Evolutionary conservation across 1,140 invertebrate genomes (phyloP).

Genomic region (Scaptomyza hsui): DNA sequence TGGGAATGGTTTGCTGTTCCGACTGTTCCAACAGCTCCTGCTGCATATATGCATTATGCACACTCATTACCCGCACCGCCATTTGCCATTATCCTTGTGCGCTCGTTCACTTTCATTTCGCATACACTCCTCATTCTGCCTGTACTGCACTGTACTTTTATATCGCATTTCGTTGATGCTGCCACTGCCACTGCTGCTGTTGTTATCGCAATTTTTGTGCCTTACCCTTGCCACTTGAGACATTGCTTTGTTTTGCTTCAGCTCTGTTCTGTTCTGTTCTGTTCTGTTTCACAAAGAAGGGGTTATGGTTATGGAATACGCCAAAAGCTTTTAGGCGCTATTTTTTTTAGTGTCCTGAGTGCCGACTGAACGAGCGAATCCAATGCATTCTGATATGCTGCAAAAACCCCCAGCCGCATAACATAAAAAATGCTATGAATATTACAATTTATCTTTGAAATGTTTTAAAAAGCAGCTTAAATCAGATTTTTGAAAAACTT

Average conservation of each 20-base stretch:
- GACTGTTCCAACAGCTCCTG: conserved; percentile 37
- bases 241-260: conserved; percentile 75
- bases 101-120: conserved; percentile 81
- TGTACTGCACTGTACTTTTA: conserved; percentile 44
- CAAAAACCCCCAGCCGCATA: conserved; percentile 8
- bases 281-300: conserved; percentile 49
- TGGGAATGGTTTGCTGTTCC: conserved; percentile 38
- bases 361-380: conserved; percentile 33
- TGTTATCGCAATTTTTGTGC: conserved; percentile 61
- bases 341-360: conserved; percentile 25
- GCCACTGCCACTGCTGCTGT: conserved; percentile 32
- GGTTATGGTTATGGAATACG: conserved; percentile 60
- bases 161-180: conserved; percentile 37
- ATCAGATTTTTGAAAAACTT: not conserved
- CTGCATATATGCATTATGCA: conserved; percentile 76
- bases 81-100: conserved; percentile 74
- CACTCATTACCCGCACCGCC: conserved; percentile 71
- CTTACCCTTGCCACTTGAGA: conserved; percentile 81
- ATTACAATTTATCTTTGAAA: conserved; percentile 13
- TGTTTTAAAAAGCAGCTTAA: not conserved
- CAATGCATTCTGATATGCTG: conserved; percentile 58
- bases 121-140: conserved; percentile 56
- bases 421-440: conserved; percentile 9
- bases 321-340: conserved; percentile 73
- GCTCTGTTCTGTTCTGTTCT: not conserved